A percentile compares a stretch with the other conserved stretches of the same genome.
Conservation (phyloP, 2,888 invertebrate species). For the Euphydryas editha region DNA sequence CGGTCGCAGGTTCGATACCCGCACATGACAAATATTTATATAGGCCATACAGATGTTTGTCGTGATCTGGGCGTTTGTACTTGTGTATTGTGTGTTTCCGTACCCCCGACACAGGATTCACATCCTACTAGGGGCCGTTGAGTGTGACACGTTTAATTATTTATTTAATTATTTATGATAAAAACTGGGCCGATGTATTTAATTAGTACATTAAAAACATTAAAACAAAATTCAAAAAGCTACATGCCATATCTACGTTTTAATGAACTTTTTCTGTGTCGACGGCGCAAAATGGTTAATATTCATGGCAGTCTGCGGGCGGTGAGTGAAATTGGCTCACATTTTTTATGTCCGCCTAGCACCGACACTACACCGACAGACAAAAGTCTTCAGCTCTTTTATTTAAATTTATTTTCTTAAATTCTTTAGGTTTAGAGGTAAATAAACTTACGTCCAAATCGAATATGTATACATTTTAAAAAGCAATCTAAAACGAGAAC, state of each 20-base stretch:
- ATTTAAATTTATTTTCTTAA: slow-evolving; percentile 49
- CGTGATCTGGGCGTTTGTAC: too few relatives aligned
- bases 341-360: slow-evolving; percentile 68
- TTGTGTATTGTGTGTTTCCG: too few relatives aligned
- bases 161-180: too few relatives aligned
- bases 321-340: slow-evolving; percentile 76
- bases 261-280: slow-evolving; percentile 50
- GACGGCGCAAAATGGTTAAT: slow-evolving; percentile 73
- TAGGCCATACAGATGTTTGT: too few relatives aligned
- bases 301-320: slow-evolving; percentile 78
- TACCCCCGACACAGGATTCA: too few relatives aligned
- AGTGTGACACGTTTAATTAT: too few relatives aligned
- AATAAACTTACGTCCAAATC: slow-evolving; percentile 8
- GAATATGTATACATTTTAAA: slow-evolving; percentile 3
- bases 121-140: too few relatives aligned
- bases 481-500: not conserved
- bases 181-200: too few relatives aligned
- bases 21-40: too few relatives aligned
- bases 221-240: not conserved
- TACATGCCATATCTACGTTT: slow-evolving; percentile 23
- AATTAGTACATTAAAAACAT: not conserved
- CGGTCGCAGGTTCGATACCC: too few relatives aligned
- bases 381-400: slow-evolving; percentile 60
- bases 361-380: slow-evolving; percentile 52
- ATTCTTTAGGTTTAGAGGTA: not conserved